Base-by-base conservation (phyloP, 2,113 vertebrate species). In the Pandion haliaetus region DNA sequence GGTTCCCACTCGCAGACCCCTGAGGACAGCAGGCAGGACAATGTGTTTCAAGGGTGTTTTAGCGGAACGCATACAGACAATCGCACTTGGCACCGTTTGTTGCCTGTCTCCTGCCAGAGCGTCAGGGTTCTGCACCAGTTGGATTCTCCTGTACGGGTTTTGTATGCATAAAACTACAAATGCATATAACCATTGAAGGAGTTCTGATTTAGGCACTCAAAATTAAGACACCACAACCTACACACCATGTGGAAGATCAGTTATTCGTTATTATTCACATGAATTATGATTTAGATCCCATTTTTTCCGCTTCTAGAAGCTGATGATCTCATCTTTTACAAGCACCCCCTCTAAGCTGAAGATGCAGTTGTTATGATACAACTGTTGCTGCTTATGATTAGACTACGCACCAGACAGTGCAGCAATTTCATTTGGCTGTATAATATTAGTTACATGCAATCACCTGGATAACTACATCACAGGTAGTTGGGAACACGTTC, bases 61-160 rank as follows among this genome's bases (percentile, higher is more conserved):
- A 12, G 38, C 32, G 61, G 12, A 84, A 38, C 18, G 29, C 17
- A 32, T 63, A 26, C 82, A 47, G 45, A 24, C 0, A 1, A 13
- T 26, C 5, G 1, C 26, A 2, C 36, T 25, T 5, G 0, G 32
- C 16, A 6, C 0, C 0, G 12, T 6, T 66, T 52, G 47, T 1
- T 54, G 28, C 57, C 26, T 20, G 17, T 14, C 47, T 65, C 42
- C 92, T 71, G 38, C 55, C 38, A 36, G 76, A 52, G 21, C 28
- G 29, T 28, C 2, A 1, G 66, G 21, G 17, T 34, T 82, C 70
- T 38, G 42, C 24, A 52, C 54, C 25, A 17, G 0, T 3, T 11
- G 10, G 31, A 38, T 62, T 55, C 65, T 67, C 21, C 57, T 26
- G 4, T 8, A 69, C 69, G 24, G 5, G 2, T 77, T 76, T 9